Conservation (phyloP, 2,797 vertebrate genomes). For the Schizopygopsis pylzovi region DNA sequence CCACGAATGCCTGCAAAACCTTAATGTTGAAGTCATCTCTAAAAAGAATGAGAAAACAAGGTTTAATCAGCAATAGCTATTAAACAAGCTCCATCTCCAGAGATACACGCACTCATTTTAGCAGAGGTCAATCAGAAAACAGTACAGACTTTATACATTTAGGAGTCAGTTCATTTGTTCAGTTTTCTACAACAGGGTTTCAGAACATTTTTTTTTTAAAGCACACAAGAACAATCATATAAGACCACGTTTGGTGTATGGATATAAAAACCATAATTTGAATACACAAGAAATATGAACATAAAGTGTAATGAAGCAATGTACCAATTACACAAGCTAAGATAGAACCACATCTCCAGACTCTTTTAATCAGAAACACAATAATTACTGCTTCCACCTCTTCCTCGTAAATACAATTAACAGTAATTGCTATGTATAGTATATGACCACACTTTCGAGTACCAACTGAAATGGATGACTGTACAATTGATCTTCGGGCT, state of each 20-base stretch:
- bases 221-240: background rate
- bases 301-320: conserved; percentile 11
- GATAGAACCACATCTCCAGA: conserved; percentile 16
- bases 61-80: conserved; percentile 24
- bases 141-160: background rate
- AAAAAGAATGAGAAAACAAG: conserved; percentile 52
- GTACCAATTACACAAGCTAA: conserved; percentile 2
- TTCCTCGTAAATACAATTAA: conserved; percentile 72
- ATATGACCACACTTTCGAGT: conserved; percentile 66
- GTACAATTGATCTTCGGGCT: conserved; percentile 59
- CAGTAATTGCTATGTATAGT: conserved; percentile 71
- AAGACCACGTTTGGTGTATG: background rate
- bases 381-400: conserved; percentile 69
- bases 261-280: background rate
- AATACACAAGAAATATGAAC: conserved; percentile 15
- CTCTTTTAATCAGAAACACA: conserved; percentile 52
- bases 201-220: background rate
- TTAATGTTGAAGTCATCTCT: conserved; percentile 98
- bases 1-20: conserved; percentile 96
- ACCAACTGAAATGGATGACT: conserved; percentile 66
- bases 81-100: background rate
- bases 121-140: background rate
- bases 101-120: background rate
- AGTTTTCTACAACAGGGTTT: background rate
- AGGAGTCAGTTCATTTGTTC: background rate